Base-by-base conservation (phyloP, 2,113 vertebrate genomes). In the Sus scrofa region DNA sequence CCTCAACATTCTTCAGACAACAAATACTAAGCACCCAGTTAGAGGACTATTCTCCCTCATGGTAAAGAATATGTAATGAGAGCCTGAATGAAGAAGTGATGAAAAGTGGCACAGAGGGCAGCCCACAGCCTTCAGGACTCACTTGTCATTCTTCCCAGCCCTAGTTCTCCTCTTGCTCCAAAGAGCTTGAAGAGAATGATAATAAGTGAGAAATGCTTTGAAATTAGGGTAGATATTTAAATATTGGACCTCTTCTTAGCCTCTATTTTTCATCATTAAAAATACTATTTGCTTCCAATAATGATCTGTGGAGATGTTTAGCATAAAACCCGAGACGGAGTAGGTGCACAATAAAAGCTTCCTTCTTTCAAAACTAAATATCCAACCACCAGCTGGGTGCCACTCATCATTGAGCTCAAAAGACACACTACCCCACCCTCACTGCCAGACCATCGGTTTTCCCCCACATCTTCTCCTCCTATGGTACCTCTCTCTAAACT, bases 341-440 rank as follows among this genome's bases (percentile, higher is more conserved):
- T 32, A 39, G 6, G 26, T 56, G 0, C 24, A 26, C 37, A 39
- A 56, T 84, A 84, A 67, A 58, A 74, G 24, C 32, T 93, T 92
- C 24, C 44, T 90, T 87, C 63, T 74, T 71, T 87, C 52, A 73
- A 39, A 94, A 94, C 26, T 92, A 18, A 87, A 78, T 92, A 50
- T 68, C 62, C 78, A 91, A 5, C 30, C 18, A n/a, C 68, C 63
- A 74, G 62, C 13, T 56, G 62, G 37, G 67, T 52, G 52, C 19
- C n/a, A 54, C 63, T 67, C 26, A 86, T 30, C 10, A 27, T 19
- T 52, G 62, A 82, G 39, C 70, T 65, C 50, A 54, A 14, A 50
- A 74, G 84, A 73, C 62, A 18, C 44, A 18, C 26, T 1, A 54
- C 32, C 54, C 50, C 27, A 78, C 9, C 74, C 73, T 44, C 19